Percentiles rank a stretch among this genome's conserved stretches.
phyloP scores from a whole-genome alignment of 2,113 vertebrate genomes.

The Dermatemys mawii region DNA sequence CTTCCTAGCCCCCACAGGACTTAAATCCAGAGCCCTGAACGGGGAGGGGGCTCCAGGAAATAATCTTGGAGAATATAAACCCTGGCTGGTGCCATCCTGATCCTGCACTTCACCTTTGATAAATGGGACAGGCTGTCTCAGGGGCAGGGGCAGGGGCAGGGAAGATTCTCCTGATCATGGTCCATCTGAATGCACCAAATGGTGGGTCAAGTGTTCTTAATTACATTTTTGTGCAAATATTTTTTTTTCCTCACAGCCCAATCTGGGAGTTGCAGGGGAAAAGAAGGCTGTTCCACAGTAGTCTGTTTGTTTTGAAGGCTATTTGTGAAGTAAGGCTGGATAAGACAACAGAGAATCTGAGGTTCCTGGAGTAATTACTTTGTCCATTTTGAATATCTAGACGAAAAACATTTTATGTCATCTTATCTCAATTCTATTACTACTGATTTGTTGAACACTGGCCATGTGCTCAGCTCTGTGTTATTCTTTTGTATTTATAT shows the following conservation, averaged over 20 bases:
- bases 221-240: background rate
- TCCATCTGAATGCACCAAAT: background rate
- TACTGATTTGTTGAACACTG: background rate
- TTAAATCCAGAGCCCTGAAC: too few species aligned
- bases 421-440: background rate
- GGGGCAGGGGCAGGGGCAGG: background rate
- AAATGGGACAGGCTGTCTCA: background rate
- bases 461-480: accelerated
- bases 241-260: background rate
- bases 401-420: background rate
- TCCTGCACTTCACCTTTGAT: background rate
- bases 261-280: background rate
- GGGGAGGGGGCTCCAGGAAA: too few species aligned
- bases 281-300: background rate
- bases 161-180: background rate
- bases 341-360: background rate
- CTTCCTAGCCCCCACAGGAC: accelerated
- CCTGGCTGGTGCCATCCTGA: background rate
- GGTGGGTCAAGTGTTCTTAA: background rate
- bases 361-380: background rate
- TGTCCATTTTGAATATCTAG: background rate
- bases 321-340: background rate
- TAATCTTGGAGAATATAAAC: too few species aligned
- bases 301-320: background rate
- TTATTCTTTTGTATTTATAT: background rate